Conservation (phyloP, 2,113 vertebrate genomes). For the Varanus komodoensis region DNA sequence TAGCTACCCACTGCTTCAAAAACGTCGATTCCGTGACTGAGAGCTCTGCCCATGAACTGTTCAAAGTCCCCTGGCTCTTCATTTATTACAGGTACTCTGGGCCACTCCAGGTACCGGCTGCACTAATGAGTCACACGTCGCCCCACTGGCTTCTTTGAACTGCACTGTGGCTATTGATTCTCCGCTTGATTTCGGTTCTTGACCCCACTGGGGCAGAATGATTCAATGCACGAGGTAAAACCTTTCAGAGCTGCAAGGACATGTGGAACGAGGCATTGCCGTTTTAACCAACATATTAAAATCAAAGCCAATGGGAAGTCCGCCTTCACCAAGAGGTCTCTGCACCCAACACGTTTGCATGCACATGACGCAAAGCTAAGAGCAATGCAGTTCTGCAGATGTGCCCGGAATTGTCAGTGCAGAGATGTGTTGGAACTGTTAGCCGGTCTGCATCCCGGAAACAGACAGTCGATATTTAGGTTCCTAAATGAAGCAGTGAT, state of each 20-base stretch:
- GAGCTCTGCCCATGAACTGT: slow-evolving; percentile 42
- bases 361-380: not conserved
- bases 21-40: slow-evolving; percentile 64
- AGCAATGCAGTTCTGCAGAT: too few relatives aligned
- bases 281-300: slow-evolving; percentile 2
- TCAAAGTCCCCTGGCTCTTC: slow-evolving; percentile 53
- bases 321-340: not conserved
- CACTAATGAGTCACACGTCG: slow-evolving; percentile 62
- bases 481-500: not conserved
- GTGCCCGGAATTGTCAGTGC: too few relatives aligned
- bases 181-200: slow-evolving; percentile 57
- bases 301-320: slow-evolving; percentile 53
- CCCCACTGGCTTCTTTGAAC: slow-evolving; percentile 59
- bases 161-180: slow-evolving; percentile 56
- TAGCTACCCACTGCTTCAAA: slow-evolving; percentile 69
- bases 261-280: not conserved
- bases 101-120: slow-evolving; percentile 53
- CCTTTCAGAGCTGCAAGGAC: slow-evolving; percentile 21
- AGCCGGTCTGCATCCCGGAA: too few relatives aligned
- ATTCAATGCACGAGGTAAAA: slow-evolving; percentile 43
- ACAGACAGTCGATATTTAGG: not conserved
- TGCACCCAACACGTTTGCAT: not conserved
- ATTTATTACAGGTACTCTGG: slow-evolving; percentile 47
- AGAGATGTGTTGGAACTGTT: not conserved
- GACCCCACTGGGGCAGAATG: slow-evolving; percentile 45